Base-by-base conservation (phyloP, 2,888 invertebrate species). In the Crossocerus cetratus region DNA sequence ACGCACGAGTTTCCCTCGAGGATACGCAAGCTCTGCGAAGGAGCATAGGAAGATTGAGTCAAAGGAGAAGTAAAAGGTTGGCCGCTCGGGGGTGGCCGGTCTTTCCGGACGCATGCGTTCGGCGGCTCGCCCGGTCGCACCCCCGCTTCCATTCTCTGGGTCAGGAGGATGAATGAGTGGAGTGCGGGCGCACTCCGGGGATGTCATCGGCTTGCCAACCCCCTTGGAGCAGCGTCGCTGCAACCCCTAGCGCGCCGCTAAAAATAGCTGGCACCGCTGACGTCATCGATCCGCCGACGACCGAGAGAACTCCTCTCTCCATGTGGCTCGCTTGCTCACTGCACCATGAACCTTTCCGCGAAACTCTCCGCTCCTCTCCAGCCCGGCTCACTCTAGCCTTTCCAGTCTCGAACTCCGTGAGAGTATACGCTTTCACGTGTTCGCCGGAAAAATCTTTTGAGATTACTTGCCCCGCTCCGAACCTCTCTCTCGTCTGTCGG, bases 181-280 rank as follows among this genome's bases (percentile, higher is more conserved):
- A 77, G 79, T 71, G 72, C 32, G 64, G 72, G 73, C 67, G 63
- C 73, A 76, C 82, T 78, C 83, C 72, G 76, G 80, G 77, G 77
- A 74, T 81, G 79, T 74, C 84, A 70, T 61, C 73, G 68, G 74
- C 56, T 76, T 78, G 69, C 60, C 61, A 67, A 23, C 65, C 74
- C 69, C 60, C 53, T n/a, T 22, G 23, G 23, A 55, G 65, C 49
- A 49, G 22, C 54, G 3, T 5, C 53, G 54, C n/a, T 55, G 45
- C 53, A 45, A 56, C 69, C 65, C 65, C 74, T 65, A 49, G 59
- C 69, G 56, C 70, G 71, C n/a, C n/a, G 62, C 84, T 84, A 86
- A 86, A 86, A 86, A 86, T 86, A 86, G 80, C 80, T 44, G 71
- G 72, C 75, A 75, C 75, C 83, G 75, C 82, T 84, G 84, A 86